Evolutionary conservation across 1,140 invertebrate genomes (phyloP).

Genomic region (Procambarus clarkii): DNA sequence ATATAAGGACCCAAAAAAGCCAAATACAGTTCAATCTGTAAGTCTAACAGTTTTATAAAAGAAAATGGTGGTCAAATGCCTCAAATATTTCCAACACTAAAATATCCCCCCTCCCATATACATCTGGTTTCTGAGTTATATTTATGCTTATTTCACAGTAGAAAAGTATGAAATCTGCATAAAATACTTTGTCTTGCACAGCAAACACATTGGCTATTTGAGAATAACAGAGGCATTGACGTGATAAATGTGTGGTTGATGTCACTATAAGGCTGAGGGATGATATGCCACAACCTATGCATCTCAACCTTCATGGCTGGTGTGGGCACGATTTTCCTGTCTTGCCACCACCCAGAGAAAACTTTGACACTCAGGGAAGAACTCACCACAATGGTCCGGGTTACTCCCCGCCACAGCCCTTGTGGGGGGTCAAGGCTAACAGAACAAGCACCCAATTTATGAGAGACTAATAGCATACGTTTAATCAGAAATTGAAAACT

Average conservation of each 20-base stretch:
- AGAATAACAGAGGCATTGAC: background rate
- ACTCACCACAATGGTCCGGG: slow-evolving; percentile 36
- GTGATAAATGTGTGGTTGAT: slow-evolving; percentile 43
- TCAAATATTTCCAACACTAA: slow-evolving; percentile 21
- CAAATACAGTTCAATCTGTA: background rate
- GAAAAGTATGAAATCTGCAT: slow-evolving; percentile 37
- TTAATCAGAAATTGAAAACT: slow-evolving; percentile 9
- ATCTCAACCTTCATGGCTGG: slow-evolving; percentile 62
- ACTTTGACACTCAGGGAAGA: slow-evolving; percentile 65
- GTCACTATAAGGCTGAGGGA: slow-evolving; percentile 65
- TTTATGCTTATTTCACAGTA: slow-evolving; percentile 19
- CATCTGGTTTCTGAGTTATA: background rate
- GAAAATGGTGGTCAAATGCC: background rate
- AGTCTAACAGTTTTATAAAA: background rate
- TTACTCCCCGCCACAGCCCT: slow-evolving; percentile 6
- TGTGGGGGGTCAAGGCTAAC: slow-evolving; percentile 16
- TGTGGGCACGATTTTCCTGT: slow-evolving; percentile 36
- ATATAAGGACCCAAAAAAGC: background rate
- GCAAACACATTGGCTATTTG: background rate
- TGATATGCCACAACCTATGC: slow-evolving; percentile 66
- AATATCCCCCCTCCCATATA: background rate
- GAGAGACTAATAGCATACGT: slow-evolving; percentile 3
- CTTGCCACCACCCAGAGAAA: slow-evolving; percentile 47
- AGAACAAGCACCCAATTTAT: slow-evolving; percentile 38
- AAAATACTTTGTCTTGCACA: slow-evolving; percentile 8